Percentiles rank a stretch among this genome's conserved stretches.
Conservation (phyloP, 2,888 invertebrate species). For the Drosophila sordidula region DNA sequence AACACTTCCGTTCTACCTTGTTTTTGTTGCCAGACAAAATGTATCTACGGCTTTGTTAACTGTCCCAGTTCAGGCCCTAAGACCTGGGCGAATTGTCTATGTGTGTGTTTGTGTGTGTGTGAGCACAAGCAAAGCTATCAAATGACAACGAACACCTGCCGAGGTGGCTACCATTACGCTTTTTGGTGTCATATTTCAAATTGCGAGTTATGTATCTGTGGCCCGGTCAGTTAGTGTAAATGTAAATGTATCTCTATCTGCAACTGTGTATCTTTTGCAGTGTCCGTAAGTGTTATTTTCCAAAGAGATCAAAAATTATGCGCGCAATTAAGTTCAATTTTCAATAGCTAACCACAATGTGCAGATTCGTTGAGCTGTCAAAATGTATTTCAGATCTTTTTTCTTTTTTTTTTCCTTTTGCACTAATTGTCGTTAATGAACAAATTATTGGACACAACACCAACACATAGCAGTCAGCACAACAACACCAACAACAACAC, state of each 20-base stretch:
- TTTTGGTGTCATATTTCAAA: conserved; percentile 56
- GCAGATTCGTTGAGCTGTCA: conserved; percentile 53
- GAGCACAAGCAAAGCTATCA: conserved; percentile 43
- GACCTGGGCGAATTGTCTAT: conserved; percentile 7
- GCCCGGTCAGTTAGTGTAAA: neutral
- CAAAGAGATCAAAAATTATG: conserved; percentile 49
- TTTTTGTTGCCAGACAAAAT: conserved; percentile 16
- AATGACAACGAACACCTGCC: conserved; percentile 58
- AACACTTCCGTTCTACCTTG: conserved; percentile 63
- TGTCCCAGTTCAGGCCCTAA: conserved; percentile 46
- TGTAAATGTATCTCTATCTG: conserved; percentile 13
- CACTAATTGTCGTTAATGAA: conserved; percentile 78
- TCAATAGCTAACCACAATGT: conserved; percentile 36
- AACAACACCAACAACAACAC: conserved; percentile 8
- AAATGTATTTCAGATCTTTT: conserved; percentile 37
- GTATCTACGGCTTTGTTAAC: conserved; percentile 21
- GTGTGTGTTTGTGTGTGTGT: conserved; percentile 12
- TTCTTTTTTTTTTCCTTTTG: conserved; percentile 10
- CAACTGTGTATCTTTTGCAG: conserved; percentile 1
- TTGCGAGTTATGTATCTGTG: conserved; percentile 19
- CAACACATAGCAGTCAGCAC: conserved; percentile 16
- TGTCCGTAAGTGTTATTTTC: conserved; percentile 10
- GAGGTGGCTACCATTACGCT: conserved; percentile 42
- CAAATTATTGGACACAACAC: conserved; percentile 61
- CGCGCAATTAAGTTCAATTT: conserved; percentile 56